Base-by-base conservation (phyloP, 92 coral and sea anemone genomes). In the Virgularia gustaviana region DNA sequence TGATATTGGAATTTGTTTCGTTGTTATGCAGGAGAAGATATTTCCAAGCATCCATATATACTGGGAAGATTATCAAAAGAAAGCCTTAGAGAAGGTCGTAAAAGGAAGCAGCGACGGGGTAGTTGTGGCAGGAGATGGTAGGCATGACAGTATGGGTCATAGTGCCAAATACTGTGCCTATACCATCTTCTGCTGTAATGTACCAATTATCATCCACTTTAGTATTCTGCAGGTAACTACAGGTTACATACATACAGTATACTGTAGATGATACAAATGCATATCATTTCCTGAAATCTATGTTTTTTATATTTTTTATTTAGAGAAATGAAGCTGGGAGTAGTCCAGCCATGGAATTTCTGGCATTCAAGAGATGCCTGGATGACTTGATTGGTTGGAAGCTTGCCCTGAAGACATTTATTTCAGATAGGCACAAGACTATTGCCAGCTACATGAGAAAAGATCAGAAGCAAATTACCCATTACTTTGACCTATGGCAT, bases 401-500 rank as follows among this genome's bases (percentile, higher is more conserved):
- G 43, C 72, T 78, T 13, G 15, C 53, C 30, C 71, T 83, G 19
- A 83, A 79, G 36, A 63, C 76, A 32, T 82, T 77, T 42, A 45
- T 82, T 2, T 82, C 70, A 13, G 86, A 81, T 54, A 38, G 78
- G 33, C 86, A 81, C 49, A 62, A 54, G 11, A 33, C 63, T 42
- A 85, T 81, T 25, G 90, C 75, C 45, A 76, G 82, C 68, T 83
- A 85, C 62, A 85, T 85, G 89, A 81, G 70, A 43, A 79, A 71
- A 12, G 82, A 52, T 35, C 57, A 81, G 37, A 55, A 13, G 6
- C 32, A 42, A 41, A 77, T 85, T 51, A 77, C 72, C 25, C 86
- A 85, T 52, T 85, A 85, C 75, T 85, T 76, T 52, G 83, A 85
- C 68, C 65, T 85, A 36, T 85, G 89, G 89, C 89, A 80, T 67